Evolutionary conservation across 1,140 invertebrate species (phyloP).

Genomic region (Drosophila pruinosa): DNA sequence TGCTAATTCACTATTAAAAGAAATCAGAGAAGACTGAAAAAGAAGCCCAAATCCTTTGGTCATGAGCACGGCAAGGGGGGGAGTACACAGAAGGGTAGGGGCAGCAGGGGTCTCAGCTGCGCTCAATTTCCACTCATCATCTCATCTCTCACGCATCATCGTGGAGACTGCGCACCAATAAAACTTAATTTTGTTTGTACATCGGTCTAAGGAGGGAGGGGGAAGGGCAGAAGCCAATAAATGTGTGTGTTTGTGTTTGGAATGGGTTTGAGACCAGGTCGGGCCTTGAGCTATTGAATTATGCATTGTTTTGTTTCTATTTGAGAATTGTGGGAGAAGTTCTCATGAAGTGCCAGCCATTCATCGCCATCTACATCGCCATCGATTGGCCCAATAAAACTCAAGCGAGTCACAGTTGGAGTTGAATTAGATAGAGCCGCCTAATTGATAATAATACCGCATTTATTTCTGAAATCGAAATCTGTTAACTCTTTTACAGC

Average conservation of each 20-base stretch:
- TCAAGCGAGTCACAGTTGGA: conserved; percentile 1
- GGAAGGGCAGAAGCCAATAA: conserved; percentile 8
- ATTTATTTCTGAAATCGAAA: conserved; percentile 52
- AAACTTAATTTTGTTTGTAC: conserved; percentile 80
- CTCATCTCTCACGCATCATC: conserved; percentile 64
- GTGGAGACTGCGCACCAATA: conserved; percentile 62
- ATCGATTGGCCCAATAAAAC: conserved; percentile 65
- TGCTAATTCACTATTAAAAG: conserved; percentile 81
- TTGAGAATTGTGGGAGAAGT: conserved; percentile 61
- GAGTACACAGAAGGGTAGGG: background rate
- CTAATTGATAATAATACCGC: conserved; percentile 77
- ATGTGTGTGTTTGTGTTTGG: conserved; percentile 9
- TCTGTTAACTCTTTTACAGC: conserved; percentile 62
- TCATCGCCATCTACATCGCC: conserved; percentile 51
- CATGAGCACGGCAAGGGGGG: background rate
- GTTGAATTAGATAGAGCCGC: conserved; percentile 55
- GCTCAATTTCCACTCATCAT: conserved; percentile 51
- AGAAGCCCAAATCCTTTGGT: conserved; percentile 9
- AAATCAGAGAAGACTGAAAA: conserved; percentile 58
- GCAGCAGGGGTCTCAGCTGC: conserved; percentile 15
- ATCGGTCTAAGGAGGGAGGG: conserved; percentile 8
- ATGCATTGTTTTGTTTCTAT: conserved; percentile 59
- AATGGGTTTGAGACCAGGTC: background rate
- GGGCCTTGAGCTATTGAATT: conserved; percentile 67
- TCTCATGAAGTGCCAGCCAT: conserved; percentile 70